These are phyloP conservation scores for Halictus quadricinctus DNA, from an alignment of 2,888 invertebrate genomes.

Conservation along the genomic window DNA sequence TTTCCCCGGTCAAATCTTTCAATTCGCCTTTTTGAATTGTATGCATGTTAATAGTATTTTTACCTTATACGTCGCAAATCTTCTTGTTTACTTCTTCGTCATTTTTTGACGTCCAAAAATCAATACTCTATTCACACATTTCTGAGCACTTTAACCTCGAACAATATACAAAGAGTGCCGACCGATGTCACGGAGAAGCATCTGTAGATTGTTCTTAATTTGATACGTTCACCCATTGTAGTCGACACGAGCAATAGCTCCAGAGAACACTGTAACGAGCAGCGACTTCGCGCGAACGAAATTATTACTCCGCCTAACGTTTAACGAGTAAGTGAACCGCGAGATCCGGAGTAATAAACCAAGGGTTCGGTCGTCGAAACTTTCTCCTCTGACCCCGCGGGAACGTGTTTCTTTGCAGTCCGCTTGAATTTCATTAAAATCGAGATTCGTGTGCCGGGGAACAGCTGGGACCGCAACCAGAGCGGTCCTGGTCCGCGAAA, in stretches of 20 bases:
- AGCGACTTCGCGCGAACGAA: background rate
- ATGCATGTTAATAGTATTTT: too few species aligned
- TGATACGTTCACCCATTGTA: background rate
- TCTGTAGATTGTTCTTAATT: background rate
- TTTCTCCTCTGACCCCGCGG: background rate
- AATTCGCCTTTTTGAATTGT: too few species aligned
- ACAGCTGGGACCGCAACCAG: background rate
- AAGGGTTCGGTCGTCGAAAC: background rate
- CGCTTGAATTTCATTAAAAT: constrained; percentile 29
- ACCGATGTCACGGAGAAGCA: background rate
- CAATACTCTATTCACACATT: background rate
- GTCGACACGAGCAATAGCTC: background rate
- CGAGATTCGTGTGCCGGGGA: constrained; percentile 17
- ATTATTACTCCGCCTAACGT: background rate
- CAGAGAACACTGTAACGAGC: background rate
- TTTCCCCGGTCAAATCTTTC: background rate
- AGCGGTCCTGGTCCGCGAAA: background rate
- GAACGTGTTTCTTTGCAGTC: background rate
- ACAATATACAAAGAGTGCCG: background rate
- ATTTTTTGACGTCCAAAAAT: background rate
- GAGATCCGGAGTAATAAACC: constrained; percentile 13
- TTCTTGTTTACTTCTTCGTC: background rate
- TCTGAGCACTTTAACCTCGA: background rate
- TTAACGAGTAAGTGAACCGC: background rate
- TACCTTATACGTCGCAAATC: background rate